A percentile compares a stretch with the other conserved stretches of the same genome.
These are phyloP conservation scores for Diarsia rubi DNA, from an alignment of 2,888 invertebrate genomes.

Conservation along the genomic window DNA sequence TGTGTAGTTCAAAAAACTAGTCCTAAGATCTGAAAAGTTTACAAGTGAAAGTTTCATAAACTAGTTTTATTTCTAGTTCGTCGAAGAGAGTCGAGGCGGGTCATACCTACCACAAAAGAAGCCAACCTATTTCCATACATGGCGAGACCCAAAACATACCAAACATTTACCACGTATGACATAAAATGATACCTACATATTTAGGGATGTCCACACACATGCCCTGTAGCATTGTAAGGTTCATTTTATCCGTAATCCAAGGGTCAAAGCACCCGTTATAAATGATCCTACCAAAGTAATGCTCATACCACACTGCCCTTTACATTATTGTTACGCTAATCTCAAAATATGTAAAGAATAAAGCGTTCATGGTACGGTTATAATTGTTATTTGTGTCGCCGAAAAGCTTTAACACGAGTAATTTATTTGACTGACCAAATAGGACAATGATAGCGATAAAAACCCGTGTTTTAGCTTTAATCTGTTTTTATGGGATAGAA, in stretches of 20 bases:
- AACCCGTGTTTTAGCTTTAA: constrained; percentile 5
- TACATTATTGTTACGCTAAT: constrained; percentile 43
- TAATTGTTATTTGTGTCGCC: constrained; percentile 51
- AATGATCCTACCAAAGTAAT: constrained; percentile 29
- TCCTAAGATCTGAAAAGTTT: too few relatives aligned
- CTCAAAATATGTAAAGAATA: constrained; percentile 52
- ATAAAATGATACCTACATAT: constrained; percentile 1
- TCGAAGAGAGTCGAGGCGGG: too few relatives aligned
- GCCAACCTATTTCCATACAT: neutral
- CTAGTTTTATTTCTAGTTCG: too few relatives aligned
- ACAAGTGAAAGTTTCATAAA: too few relatives aligned
- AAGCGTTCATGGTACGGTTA: constrained; percentile 43
- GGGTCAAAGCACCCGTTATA: constrained; percentile 38
- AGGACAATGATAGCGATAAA: constrained; percentile 1
- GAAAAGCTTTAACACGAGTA: constrained; percentile 26
- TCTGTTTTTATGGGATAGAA: neutral
- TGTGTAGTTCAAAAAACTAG: too few relatives aligned
- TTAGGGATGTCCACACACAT: constrained; percentile 24
- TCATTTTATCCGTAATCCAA: constrained; percentile 26
- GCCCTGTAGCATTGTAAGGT: constrained; percentile 16
- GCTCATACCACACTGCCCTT: constrained; percentile 29
- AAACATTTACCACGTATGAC: neutral
- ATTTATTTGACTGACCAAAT: constrained; percentile 36
- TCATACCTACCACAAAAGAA: neutral
- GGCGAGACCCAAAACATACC: neutral